A percentile compares a stretch with the other conserved stretches of the same genome.
These are phyloP conservation scores for Montipora capricornis DNA, from an alignment of 64 coral and sea anemone species.

Conservation along the genomic window DNA sequence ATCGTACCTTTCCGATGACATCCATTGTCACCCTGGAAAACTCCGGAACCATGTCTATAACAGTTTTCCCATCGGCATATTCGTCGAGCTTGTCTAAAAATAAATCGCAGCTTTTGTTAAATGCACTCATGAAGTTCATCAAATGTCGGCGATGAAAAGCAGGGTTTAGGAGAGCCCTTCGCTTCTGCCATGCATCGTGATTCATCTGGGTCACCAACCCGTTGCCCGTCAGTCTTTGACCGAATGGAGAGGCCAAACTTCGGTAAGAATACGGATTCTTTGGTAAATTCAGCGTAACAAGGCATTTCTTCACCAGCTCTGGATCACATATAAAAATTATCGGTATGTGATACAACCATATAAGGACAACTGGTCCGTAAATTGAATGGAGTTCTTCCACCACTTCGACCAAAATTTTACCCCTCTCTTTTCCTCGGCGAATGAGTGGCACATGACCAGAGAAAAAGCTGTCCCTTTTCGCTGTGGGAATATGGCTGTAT, in stretches of 20 bases:
- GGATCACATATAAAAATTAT: background rate
- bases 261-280: background rate
- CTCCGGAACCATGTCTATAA: background rate
- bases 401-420: background rate
- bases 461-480: background rate
- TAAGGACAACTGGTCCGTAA: background rate
- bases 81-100: background rate
- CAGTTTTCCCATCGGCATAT: background rate
- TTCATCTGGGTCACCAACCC: background rate
- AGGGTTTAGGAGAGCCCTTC: background rate
- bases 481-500: background rate
- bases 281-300: background rate
- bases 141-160: background rate
- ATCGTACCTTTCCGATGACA: background rate
- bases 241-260: background rate
- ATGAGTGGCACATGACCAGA: background rate
- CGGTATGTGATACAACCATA: background rate
- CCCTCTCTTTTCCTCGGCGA: background rate
- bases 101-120: background rate
- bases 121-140: background rate
- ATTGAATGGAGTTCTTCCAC: background rate
- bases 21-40: background rate
- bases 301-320: background rate
- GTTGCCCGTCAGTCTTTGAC: background rate
- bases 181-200: background rate